These are phyloP conservation scores for Noctua janthe DNA, from an alignment of 2,888 invertebrate genomes.

Conservation along the genomic window DNA sequence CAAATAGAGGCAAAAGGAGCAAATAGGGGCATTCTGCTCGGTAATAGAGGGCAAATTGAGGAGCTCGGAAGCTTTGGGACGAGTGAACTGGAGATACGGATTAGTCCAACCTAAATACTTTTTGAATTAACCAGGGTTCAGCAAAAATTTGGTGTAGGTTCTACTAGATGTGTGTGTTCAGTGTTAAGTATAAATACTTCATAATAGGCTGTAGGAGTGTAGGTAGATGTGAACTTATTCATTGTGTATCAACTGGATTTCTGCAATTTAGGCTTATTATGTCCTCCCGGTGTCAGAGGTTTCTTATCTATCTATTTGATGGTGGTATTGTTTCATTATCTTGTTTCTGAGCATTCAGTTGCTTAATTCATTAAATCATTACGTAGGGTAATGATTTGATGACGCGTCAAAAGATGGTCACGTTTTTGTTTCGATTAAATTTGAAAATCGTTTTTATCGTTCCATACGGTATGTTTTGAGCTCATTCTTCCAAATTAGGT, in stretches of 20 bases:
- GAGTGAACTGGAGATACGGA: conserved; percentile 26
- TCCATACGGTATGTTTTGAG: too few species aligned
- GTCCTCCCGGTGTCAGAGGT: too few species aligned
- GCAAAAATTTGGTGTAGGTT: neutral
- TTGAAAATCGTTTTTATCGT: too few species aligned
- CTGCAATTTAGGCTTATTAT: too few species aligned
- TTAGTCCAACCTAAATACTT: conserved; percentile 17
- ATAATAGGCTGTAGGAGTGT: too few species aligned
- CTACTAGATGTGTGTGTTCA: neutral
- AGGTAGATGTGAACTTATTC: too few species aligned
- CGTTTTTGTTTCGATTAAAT: neutral
- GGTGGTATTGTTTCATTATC: neutral
- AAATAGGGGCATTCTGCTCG: conserved; percentile 52
- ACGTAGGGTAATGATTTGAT: too few species aligned
- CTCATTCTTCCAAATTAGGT: too few species aligned
- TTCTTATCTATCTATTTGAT: neutral
- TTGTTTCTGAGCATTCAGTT: too few species aligned
- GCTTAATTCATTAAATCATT: too few species aligned
- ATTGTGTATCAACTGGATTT: too few species aligned
- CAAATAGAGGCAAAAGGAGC: conserved; percentile 46
- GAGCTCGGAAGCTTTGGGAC: conserved; percentile 27
- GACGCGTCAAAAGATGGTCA: neutral
- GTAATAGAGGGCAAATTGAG: conserved; percentile 60
- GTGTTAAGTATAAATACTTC: too few species aligned
- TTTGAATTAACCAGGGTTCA: conserved; percentile 12